Percentiles rank a stretch among this genome's conserved stretches.
These are phyloP conservation scores for Brotula barbata DNA, from an alignment of 2,797 vertebrate species.

Conservation along the genomic window DNA sequence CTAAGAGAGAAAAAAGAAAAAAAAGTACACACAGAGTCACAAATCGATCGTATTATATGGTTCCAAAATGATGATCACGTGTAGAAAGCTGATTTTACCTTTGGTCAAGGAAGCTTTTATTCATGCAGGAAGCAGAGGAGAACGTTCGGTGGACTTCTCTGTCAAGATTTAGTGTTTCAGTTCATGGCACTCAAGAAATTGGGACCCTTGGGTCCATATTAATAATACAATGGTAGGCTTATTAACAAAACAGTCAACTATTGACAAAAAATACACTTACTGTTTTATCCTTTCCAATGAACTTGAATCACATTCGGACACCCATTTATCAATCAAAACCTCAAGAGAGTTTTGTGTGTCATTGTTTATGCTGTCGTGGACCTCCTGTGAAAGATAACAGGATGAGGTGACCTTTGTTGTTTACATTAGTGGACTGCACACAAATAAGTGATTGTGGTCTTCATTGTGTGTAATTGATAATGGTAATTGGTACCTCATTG, in stretches of 20 bases:
- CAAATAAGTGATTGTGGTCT: background rate
- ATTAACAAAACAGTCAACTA: background rate
- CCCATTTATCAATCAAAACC: constrained; percentile 58
- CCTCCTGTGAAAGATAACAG: constrained; percentile 17
- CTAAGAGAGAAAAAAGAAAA: constrained; percentile 35
- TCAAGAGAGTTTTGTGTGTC: constrained; percentile 28
- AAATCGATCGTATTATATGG: background rate
- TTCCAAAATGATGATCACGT: background rate
- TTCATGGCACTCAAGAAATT: background rate
- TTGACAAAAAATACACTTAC: constrained; percentile 52
- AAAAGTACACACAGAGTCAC: background rate
- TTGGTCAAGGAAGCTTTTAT: constrained; percentile 80
- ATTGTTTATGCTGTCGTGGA: background rate
- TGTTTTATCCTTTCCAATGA: constrained; percentile 51
- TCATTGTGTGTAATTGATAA: background rate
- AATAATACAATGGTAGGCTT: background rate
- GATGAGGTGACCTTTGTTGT: background rate
- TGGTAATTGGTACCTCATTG: constrained; percentile 52
- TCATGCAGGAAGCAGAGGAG: constrained; percentile 81
- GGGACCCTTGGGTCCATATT: background rate
- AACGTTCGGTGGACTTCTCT: constrained; percentile 74
- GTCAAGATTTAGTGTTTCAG: constrained; percentile 8
- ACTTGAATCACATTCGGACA: constrained; percentile 32
- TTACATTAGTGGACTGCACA: background rate
- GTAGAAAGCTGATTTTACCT: constrained; percentile 71